phyloP scores from a whole-genome alignment of 2,888 invertebrate genomes.

The Eledone cirrhosa region DNA sequence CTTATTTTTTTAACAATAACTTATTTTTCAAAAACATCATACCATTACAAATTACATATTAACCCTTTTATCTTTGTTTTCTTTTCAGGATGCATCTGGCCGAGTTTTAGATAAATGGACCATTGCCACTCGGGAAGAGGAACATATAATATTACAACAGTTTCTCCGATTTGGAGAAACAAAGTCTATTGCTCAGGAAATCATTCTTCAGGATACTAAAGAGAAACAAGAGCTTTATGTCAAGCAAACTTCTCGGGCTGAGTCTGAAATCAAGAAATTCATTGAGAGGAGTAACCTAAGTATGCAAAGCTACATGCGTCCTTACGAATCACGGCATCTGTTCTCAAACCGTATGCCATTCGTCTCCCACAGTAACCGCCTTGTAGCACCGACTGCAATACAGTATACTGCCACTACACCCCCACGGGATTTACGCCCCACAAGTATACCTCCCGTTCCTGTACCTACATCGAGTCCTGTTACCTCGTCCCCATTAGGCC shows the following conservation, averaged over 20 bases:
- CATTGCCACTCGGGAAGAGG: conserved; percentile 86
- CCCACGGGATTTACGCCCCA: conserved; percentile 46
- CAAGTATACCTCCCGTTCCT: conserved; percentile 41
- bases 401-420: conserved; percentile 46
- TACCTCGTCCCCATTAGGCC: conserved; percentile 82
- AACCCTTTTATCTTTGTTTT: background rate
- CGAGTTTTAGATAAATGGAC: conserved; percentile 88
- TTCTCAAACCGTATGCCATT: conserved; percentile 53
- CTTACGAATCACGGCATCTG: conserved; percentile 57
- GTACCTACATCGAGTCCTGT: conserved; percentile 69
- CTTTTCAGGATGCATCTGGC: conserved; percentile 79
- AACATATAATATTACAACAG: conserved; percentile 89
- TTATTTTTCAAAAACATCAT: too few species aligned
- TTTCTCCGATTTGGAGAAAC: conserved; percentile 91
- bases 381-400: conserved; percentile 51
- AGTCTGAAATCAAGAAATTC: conserved; percentile 71
- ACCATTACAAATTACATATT: background rate
- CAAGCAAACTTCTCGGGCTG: conserved; percentile 62
- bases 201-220: conserved; percentile 68
- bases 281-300: conserved; percentile 69
- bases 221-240: conserved; percentile 58
- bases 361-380: conserved; percentile 39
- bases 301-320: conserved; percentile 60
- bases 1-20: too few species aligned
- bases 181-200: conserved; percentile 80